phyloP scores from a whole-genome alignment of 2,888 invertebrate genomes.

The Pardosa pseudoannulata region DNA sequence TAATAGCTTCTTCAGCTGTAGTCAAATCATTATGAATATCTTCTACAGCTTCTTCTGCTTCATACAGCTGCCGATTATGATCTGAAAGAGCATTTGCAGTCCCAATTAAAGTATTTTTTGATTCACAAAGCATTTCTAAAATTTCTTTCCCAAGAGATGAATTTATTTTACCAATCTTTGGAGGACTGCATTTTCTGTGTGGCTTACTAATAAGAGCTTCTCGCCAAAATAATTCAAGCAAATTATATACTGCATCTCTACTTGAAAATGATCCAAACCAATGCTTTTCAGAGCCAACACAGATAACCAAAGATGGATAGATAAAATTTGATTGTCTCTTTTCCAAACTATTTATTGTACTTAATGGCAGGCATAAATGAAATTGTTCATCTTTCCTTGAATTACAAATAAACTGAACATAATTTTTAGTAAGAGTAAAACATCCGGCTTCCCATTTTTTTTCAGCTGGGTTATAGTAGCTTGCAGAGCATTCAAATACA shows the following conservation, averaged over 20 bases:
- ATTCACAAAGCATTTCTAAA: constrained; percentile 44
- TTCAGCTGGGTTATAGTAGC: constrained; percentile 29
- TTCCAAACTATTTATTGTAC: constrained; percentile 35
- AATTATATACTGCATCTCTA: constrained; percentile 49
- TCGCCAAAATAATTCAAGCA: constrained; percentile 61
- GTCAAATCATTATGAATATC: constrained; percentile 45
- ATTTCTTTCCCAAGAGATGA: constrained; percentile 53
- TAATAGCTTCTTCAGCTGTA: constrained; percentile 30
- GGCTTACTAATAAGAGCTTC: constrained; percentile 28
- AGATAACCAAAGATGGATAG: constrained; percentile 50
- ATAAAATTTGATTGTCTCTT: constrained; percentile 56
- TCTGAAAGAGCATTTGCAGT: constrained; percentile 46
- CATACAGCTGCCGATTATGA: constrained; percentile 52
- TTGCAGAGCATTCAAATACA: constrained; percentile 32
- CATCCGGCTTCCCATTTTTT: constrained; percentile 53
- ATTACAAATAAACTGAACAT: constrained; percentile 25
- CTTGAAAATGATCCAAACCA: constrained; percentile 61
- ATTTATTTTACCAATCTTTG: background rate
- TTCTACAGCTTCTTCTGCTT: constrained; percentile 31
- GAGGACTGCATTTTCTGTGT: constrained; percentile 1
- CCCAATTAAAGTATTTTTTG: constrained; percentile 35
- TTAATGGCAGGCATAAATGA: constrained; percentile 29
- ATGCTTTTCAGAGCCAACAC: constrained; percentile 43
- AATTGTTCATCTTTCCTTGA: background rate
- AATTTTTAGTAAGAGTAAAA: constrained; percentile 29